Base-by-base conservation (phyloP, 2,888 invertebrate species). In the Stenolophus ochropezus region DNA sequence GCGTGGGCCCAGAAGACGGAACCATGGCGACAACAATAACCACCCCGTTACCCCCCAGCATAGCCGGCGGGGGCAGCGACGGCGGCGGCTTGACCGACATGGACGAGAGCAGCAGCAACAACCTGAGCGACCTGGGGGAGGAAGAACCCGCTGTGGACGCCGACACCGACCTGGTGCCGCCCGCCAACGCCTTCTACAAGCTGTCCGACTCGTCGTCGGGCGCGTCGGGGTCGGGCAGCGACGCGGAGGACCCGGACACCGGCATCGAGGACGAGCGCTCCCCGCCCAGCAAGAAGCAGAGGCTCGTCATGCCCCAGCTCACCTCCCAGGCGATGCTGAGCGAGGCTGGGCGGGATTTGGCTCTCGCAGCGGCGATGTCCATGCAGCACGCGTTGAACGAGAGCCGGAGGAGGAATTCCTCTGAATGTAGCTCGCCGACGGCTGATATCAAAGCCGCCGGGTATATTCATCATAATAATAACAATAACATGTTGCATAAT, bases 381-480 rank as follows among this genome's bases (percentile, higher is more conserved):
- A 90, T 90, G 85, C 84, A 84, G 23, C 85, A 87, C 81, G 89
- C 88, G 76, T 85, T 87, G 81, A 83, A 85, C n/a, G 86, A 85
- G 81, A 85, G 83, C 74, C 71, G 83, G 18, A 61, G 76, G 42
- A 86, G 91, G 71, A 90, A 90, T 83, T 94, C 94, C 42, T 94
- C 94, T 84, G 94, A 94, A 91, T 94, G 94, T 90, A 94, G 94
- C 87, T 94, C 94, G 84, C 94, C 94, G 1, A 93, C 93, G 23
- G 91, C 93, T 33, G 93, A 93, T 86, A 91, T 93, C 85, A 93
- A 93, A 88, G 92, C 92, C 85, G 89, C 89, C 82, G 90, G 93
- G 87, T 92, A 92, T 85, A 91, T 75, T 16, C 75, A 75, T 53
- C 75, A 93, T 83, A 91, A 92, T 87, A 90, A 90, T 86, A 92